phyloP scores from a whole-genome alignment of 2,888 invertebrate genomes.

The Cenopis cana region DNA sequence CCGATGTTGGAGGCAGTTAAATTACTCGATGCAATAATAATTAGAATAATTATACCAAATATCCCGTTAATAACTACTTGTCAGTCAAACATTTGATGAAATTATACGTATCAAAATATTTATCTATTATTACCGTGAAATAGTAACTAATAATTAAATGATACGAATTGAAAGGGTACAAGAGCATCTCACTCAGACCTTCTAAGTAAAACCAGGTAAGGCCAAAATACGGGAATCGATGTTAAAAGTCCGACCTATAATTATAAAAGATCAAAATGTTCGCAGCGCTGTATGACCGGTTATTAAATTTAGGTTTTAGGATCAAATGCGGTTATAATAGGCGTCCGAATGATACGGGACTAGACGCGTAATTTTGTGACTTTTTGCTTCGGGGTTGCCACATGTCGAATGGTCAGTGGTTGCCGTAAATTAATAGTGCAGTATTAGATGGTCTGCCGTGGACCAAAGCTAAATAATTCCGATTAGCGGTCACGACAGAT shows the following conservation, averaged over 20 bases:
- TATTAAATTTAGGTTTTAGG: slow-evolving; percentile 76
- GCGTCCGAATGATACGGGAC: slow-evolving; percentile 68
- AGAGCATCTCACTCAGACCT: slow-evolving; percentile 67
- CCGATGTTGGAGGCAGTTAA: slow-evolving; percentile 19
- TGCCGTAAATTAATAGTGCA: slow-evolving; percentile 21
- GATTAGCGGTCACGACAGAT: slow-evolving; percentile 1
- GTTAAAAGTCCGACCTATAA: slow-evolving; percentile 74
- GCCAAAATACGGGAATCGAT: slow-evolving; percentile 70
- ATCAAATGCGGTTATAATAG: slow-evolving; percentile 83
- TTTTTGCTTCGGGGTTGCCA: slow-evolving; percentile 46
- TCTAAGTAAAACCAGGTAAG: slow-evolving; percentile 72
- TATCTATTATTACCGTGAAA: slow-evolving; percentile 43
- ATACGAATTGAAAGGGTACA: slow-evolving; percentile 58
- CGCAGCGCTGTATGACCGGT: slow-evolving; percentile 67
- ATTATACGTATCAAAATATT: slow-evolving; percentile 40
- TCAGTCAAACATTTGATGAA: slow-evolving; percentile 27
- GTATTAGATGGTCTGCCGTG: not conserved
- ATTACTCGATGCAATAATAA: slow-evolving; percentile 26
- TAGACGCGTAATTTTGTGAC: slow-evolving; percentile 65
- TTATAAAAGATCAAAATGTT: slow-evolving; percentile 79
- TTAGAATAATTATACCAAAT: slow-evolving; percentile 32
- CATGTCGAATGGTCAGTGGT: slow-evolving; percentile 12
- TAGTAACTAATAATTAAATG: slow-evolving; percentile 61
- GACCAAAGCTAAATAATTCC: not conserved
- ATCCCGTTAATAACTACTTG: slow-evolving; percentile 27